Evolutionary conservation across 1,140 invertebrate genomes (phyloP), one percentile per base, ranked within the genome.

Genomic region (Sesamia nonagrioides): DNA sequence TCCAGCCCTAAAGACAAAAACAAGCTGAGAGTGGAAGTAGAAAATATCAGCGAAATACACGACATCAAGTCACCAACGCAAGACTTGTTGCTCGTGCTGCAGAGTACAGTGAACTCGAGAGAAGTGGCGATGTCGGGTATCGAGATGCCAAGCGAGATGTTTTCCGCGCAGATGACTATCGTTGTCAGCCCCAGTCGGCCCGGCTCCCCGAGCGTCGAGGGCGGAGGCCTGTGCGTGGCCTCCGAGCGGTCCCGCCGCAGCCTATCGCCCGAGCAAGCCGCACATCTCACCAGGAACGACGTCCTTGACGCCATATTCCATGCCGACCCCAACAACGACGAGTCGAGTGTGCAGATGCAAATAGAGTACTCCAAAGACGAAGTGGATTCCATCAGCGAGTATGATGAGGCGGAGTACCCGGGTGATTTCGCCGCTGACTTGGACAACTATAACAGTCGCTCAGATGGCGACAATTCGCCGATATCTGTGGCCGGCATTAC

Each of bases 391-490:
- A 21, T 78, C 0, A 82, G 81, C 18, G 86, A 86, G 1, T 50
- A 40, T 7, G 87, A 84, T 1, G 88, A 84, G 54, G 78, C 54
- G 3, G 82, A n/a, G 0, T 92, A 92, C 77, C 78, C 78, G 60
- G n/a, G 15, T 7, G 58, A 61, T 15, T 7, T 75, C 8, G n/a
- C 73, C 4, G 60, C 58, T 7, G 90, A 93, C n/a, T n/a, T n/a
- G 40, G 90, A 89, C 0, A 90, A 92, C 54, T 90, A 91, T 21
- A 89, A 90, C 71, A 90, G 88, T 18, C 74, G 77, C 6, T 91
- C 89, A 0, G 89, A 91, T 4, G 80, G 79, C 37, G 88, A 84
- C 0, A 84, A 88, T 11, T 92, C 92, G 0, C 90, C 89, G 0
- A 84, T 93, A 17, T 94, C 92, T 0, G 17, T 91, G 0, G 79